These are phyloP conservation scores for Aphis gossypii DNA, from an alignment of 1,140 invertebrate genomes.

Conservation along the genomic window DNA sequence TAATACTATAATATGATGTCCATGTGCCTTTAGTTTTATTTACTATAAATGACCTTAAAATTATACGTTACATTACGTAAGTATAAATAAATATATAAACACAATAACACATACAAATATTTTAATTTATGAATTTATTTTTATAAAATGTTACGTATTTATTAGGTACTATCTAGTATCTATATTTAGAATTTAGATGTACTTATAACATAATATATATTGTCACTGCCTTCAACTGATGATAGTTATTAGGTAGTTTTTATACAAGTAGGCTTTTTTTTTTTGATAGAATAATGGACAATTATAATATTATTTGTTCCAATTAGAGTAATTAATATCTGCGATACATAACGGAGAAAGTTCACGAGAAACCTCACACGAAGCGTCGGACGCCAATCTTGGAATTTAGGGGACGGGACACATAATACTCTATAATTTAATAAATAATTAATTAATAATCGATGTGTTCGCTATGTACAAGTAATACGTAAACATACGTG, in stretches of 20 bases:
- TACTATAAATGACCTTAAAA: slow-evolving; percentile 12
- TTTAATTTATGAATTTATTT: neutral
- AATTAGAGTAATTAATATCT: slow-evolving; percentile 45
- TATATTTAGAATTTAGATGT: too few species aligned
- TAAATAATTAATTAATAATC: slow-evolving; percentile 58
- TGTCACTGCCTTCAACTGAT: neutral
- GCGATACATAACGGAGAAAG: slow-evolving; percentile 35
- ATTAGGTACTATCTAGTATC: neutral
- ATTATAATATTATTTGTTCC: neutral
- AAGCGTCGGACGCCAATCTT: slow-evolving; percentile 7
- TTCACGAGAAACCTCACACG: slow-evolving; percentile 51
- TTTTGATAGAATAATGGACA: neutral
- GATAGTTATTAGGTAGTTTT: neutral
- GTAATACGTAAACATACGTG: neutral
- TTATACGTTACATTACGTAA: neutral
- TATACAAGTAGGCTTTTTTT: neutral
- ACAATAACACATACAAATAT: neutral
- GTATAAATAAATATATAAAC: neutral
- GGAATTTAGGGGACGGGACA: slow-evolving; percentile 26
- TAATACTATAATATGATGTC: neutral
- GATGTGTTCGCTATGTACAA: slow-evolving; percentile 29
- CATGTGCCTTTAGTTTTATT: slow-evolving; percentile 7
- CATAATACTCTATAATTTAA: slow-evolving; percentile 55
- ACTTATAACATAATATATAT: too few species aligned
- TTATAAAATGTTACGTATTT: neutral